These are phyloP conservation scores for Dendropsophus ebraccatus DNA, from an alignment of 2,113 vertebrate genomes.

Conservation along the genomic window DNA sequence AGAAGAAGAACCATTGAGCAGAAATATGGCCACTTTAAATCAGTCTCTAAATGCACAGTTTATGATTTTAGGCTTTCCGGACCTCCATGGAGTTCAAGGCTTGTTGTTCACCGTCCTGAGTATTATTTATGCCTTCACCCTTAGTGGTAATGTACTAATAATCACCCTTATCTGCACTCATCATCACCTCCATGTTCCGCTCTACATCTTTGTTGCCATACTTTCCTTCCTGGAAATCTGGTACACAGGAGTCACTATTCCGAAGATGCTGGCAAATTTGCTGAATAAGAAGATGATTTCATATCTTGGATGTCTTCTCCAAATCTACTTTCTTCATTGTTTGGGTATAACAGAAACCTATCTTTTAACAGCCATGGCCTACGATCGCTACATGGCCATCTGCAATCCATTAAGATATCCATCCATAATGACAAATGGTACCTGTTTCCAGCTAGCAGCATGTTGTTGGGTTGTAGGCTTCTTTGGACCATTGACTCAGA, in stretches of 20 bases:
- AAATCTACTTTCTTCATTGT: conserved; percentile 47
- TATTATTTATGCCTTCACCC: conserved; percentile 41
- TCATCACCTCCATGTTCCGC: conserved; percentile 44
- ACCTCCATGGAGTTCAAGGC: not conserved
- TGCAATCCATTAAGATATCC: conserved; percentile 49
- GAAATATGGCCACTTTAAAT: not conserved
- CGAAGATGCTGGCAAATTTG: conserved; percentile 42
- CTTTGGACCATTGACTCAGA: conserved; percentile 38
- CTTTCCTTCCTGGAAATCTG: conserved; percentile 53
- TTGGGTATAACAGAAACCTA: conserved; percentile 49
- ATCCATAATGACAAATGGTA: conserved; percentile 42
- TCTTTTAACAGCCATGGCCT: conserved; percentile 54
- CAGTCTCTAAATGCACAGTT: conserved; percentile 45
- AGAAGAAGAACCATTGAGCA: not conserved
- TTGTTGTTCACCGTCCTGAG: conserved; percentile 8
- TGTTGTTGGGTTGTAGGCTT: conserved; percentile 42
- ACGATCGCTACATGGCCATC: conserved; percentile 48
- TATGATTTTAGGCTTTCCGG: conserved; percentile 36
- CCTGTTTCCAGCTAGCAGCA: conserved; percentile 32
- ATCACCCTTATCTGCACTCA: conserved; percentile 40
- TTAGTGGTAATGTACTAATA: conserved; percentile 44
- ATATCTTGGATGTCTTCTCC: conserved; percentile 30
- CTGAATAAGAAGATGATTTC: conserved; percentile 42
- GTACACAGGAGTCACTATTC: conserved; percentile 51
- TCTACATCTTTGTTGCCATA: conserved; percentile 47